Base-by-base conservation (phyloP, 2,113 vertebrate species). In the Hippocampus abdominalis region DNA sequence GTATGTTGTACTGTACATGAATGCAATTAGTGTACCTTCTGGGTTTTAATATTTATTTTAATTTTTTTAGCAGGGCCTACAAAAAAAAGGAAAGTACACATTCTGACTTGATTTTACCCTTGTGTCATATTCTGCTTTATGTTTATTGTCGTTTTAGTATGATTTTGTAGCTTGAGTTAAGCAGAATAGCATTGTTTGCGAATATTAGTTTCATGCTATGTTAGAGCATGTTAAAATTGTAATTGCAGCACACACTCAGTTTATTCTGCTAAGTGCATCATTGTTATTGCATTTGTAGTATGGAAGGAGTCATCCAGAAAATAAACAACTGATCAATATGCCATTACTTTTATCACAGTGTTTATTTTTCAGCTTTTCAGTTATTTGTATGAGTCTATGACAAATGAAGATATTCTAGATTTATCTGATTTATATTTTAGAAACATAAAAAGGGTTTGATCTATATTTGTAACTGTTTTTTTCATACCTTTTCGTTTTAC, bases 341-440 rank as follows among this genome's bases (percentile, higher is more conserved):
- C 21, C 8, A 1, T 75, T 23, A 72, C 15, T 71, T 66, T 70
- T 23, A 16, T 18, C 23, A 70, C 65, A 63, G 40, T 46, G 39
- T 77, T 73, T 76, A 51, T 77, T 51, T 51, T 51, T 51, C 23
- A 56, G 10, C 72, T 73, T 71, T 48, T 66, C 27, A 23, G 39
- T 4, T 32, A 44, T 75, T 84, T 84, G 46, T 69, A 68, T 78
- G 70, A 68, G 56, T 82, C 77, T 75, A 69, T 69, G 11, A 59
- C 62, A 60, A 32, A 72, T 74, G 3, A 72, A 70, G 16, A 66
- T 81, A 80, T 75, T 81, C 59, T 76, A 21, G 83, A 84, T 85
- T 85, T 88, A 76, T 81, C 56, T 29, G 64, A 66, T 74, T 81
- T 69, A 51, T 80, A 71, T 83, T 81, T 82, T 80, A 60, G 64